Conservation (phyloP, 2,797 vertebrate genomes). For the Gallinago nigripennis region DNA sequence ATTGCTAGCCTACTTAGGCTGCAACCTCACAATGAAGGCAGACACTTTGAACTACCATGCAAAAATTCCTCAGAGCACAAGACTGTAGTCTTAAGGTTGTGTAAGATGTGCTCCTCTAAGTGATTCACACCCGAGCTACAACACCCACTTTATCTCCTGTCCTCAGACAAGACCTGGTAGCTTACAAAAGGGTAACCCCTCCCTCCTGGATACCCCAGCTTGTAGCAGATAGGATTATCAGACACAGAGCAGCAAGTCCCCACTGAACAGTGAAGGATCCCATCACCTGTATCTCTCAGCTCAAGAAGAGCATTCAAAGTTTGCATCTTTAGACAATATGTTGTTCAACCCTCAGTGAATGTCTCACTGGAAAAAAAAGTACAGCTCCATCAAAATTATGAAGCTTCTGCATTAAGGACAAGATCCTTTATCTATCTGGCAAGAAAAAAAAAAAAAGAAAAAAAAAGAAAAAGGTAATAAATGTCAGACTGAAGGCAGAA, state of each 20-base stretch:
- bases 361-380: not conserved
- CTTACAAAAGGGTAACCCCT: slow-evolving; percentile 3
- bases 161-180: slow-evolving; percentile 1
- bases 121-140: not conserved
- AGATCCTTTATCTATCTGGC: not conserved
- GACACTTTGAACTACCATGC: not conserved
- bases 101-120: not conserved
- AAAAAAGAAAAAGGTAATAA: not conserved
- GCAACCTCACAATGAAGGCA: not conserved
- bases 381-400: not conserved
- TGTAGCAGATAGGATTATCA: slow-evolving; percentile 48
- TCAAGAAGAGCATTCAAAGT: not conserved
- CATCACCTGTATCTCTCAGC: not conserved
- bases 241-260: not conserved
- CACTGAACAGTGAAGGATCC: not conserved
- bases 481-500: not conserved
- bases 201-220: not conserved
- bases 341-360: not conserved
- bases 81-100: not conserved
- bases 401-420: not conserved
- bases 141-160: slow-evolving; percentile 53
- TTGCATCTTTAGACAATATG: not conserved
- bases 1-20: not conserved
- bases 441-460: not conserved
- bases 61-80: not conserved